Percentiles rank a stretch among this genome's conserved stretches.
Evolutionary conservation across 2,888 invertebrate genomes (phyloP).

Genomic region (Amphipyra berbera): DNA sequence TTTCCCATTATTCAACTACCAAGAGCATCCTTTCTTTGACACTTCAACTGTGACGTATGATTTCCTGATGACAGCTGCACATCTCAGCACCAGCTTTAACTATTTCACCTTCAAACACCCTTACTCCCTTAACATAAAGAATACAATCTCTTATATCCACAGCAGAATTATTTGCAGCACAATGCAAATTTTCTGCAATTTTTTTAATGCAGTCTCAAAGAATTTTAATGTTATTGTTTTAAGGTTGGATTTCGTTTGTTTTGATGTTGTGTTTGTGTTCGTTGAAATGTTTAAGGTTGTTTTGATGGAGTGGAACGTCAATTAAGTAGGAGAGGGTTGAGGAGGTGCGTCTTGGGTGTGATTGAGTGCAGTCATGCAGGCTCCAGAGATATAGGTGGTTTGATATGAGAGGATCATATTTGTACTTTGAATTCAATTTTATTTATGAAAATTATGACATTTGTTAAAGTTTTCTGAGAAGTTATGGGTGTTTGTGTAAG

Average conservation of each 20-base stretch:
- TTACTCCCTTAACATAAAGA: slow-evolving; percentile 54
- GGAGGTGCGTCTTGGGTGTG: slow-evolving; percentile 77
- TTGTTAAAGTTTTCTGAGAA: background rate
- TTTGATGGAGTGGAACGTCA: slow-evolving; percentile 88
- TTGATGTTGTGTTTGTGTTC: slow-evolving; percentile 54
- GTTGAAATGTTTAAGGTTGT: slow-evolving; percentile 77
- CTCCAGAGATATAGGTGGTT: slow-evolving; percentile 67
- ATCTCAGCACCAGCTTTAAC: slow-evolving; percentile 60
- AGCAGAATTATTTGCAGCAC: slow-evolving; percentile 59
- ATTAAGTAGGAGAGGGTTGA: slow-evolving; percentile 85
- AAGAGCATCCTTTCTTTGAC: slow-evolving; percentile 77
- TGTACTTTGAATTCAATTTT: slow-evolving; percentile 2
- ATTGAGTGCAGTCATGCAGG: slow-evolving; percentile 87
- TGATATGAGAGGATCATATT: slow-evolving; percentile 40
- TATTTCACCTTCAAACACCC: slow-evolving; percentile 23
- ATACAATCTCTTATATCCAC: slow-evolving; percentile 50
- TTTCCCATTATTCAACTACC: slow-evolving; percentile 57
- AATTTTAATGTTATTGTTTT: slow-evolving; percentile 57
- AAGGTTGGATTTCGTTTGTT: slow-evolving; percentile 67
- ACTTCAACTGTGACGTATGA: slow-evolving; percentile 76
- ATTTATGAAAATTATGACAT: background rate
- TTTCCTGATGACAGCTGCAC: slow-evolving; percentile 78
- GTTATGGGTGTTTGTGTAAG: background rate
- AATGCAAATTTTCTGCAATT: slow-evolving; percentile 68
- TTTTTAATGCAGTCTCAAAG: slow-evolving; percentile 62